Evolutionary conservation across 2,888 invertebrate genomes (phyloP), one percentile per base, ranked within the genome.

Genomic region (Drosophila stalkeri): DNA sequence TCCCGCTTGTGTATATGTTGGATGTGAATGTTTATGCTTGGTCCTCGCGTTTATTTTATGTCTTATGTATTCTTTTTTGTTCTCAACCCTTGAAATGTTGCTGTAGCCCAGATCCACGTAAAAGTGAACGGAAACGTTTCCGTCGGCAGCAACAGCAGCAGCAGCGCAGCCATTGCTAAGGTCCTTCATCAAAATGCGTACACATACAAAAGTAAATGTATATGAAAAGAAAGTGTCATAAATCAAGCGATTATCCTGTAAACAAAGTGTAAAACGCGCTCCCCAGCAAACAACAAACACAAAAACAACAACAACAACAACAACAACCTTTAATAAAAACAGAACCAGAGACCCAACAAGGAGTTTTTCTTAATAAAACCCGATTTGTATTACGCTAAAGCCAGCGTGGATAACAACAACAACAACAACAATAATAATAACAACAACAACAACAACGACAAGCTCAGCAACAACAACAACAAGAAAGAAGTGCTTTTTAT

Each of bases 191-290:
- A 82, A 75, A 81, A 74, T 39, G 16, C 55, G 39, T 70, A 71
- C 57, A 65, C 59, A 64, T 52, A 73, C 64, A 72, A 63, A 63
- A 64, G 68, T 44, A 51, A 49, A 57, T 70, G 64, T 71, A 52
- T 75, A 70, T 67, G 67, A 72, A 86, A 81, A 60, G 79, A 81
- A 89, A 88, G 88, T 90, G 85, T 88, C 89, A 88, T 85, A 90
- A 89, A 89, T 88, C 77, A 86, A 83, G 81, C 80, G 89, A 86
- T 89, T 86, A 89, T 90, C 82, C 86, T 85, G 82, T 82, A 85
- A 89, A 86, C 86, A 89, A 87, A 84, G 88, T 86, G 88, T 86
- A 86, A 86, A 84, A 84, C 84, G 84, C 80, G 77, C 72, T 64
- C 68, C 63, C 61, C 64, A 76, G 64, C 72, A 71, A 63, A 64